phyloP scores from a whole-genome alignment of 1,140 invertebrate genomes.

The Leucophenga varia region DNA sequence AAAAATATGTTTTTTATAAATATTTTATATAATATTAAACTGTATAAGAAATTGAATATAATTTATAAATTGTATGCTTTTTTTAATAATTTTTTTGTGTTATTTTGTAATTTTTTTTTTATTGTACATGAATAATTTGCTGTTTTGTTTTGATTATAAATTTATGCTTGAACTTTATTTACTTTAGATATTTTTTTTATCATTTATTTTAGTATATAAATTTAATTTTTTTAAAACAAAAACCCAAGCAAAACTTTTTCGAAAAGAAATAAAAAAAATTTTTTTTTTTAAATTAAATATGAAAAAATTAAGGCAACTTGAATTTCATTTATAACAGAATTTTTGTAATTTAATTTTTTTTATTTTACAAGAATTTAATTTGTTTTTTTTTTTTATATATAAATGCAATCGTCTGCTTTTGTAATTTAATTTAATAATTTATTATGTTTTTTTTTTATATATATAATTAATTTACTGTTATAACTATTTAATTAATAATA shows the following conservation, averaged over 20 bases:
- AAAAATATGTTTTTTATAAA: too few species aligned
- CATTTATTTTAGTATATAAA: too few species aligned
- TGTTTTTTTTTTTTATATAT: background rate
- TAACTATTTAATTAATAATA: slow-evolving; percentile 6
- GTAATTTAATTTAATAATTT: background rate
- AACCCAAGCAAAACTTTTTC: background rate
- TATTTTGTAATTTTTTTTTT: background rate
- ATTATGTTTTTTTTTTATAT: slow-evolving; percentile 4
- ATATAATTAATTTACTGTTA: slow-evolving; percentile 1
- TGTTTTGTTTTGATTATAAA: too few species aligned
- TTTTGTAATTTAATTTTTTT: slow-evolving; percentile 3
- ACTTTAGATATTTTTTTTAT: slow-evolving; percentile 1
- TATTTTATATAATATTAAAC: too few species aligned
- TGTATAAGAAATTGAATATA: too few species aligned
- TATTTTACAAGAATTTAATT: slow-evolving; percentile 1
- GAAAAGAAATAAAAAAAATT: too few species aligned
- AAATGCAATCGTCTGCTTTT: background rate
- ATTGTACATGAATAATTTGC: background rate
- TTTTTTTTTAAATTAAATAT: slow-evolving; percentile 1
- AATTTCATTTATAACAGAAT: background rate
- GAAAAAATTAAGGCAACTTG: slow-evolving; percentile 5
- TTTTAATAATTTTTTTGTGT: slow-evolving; percentile 19
- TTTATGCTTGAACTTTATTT: background rate
- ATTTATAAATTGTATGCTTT: slow-evolving; percentile 39
- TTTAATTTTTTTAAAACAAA: too few species aligned